A percentile compares a stretch with the other conserved stretches of the same genome.
phyloP scores from a whole-genome alignment of 2,113 vertebrate species.

The Thunnus thynnus region DNA sequence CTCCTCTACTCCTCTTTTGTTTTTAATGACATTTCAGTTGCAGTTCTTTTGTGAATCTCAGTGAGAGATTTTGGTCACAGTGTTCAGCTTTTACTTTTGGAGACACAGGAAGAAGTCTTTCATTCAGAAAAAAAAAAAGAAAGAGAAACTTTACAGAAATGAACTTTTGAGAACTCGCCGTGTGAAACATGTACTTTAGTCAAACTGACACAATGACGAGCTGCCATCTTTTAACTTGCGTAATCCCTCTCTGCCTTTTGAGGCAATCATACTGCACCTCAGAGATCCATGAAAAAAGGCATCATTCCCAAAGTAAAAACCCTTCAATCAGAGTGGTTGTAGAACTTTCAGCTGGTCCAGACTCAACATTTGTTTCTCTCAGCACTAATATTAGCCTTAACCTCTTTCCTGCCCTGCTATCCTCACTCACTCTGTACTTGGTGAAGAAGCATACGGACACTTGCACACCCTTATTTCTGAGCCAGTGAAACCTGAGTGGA shows the following conservation, averaged over 20 bases:
- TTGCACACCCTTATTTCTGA: conserved; percentile 87
- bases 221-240: conserved; percentile 80
- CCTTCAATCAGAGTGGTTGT: conserved; percentile 81
- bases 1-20: conserved; percentile 64
- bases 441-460: conserved; percentile 80
- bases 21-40: conserved; percentile 71
- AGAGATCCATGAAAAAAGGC: conserved; percentile 74
- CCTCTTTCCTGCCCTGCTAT: conserved; percentile 79
- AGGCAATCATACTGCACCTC: conserved; percentile 82
- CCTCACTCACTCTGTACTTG: conserved; percentile 76
- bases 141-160: conserved; percentile 62
- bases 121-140: conserved; percentile 61
- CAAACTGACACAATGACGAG: conserved; percentile 77
- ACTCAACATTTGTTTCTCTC: conserved; percentile 75
- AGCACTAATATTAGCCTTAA: conserved; percentile 89
- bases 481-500: conserved; percentile 82
- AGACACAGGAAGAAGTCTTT: conserved; percentile 69
- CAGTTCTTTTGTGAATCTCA: conserved; percentile 67
- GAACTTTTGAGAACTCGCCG: conserved; percentile 62
- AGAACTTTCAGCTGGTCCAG: conserved; percentile 75
- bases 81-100: conserved; percentile 70
- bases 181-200: conserved; percentile 75
- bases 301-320: conserved; percentile 82
- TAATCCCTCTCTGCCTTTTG: conserved; percentile 76
- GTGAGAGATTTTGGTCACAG: conserved; percentile 72